Percentiles rank a stretch among this genome's conserved stretches.
phyloP scores from a whole-genome alignment of 1,140 invertebrate genomes.

The Oscheius sp. region DNA sequence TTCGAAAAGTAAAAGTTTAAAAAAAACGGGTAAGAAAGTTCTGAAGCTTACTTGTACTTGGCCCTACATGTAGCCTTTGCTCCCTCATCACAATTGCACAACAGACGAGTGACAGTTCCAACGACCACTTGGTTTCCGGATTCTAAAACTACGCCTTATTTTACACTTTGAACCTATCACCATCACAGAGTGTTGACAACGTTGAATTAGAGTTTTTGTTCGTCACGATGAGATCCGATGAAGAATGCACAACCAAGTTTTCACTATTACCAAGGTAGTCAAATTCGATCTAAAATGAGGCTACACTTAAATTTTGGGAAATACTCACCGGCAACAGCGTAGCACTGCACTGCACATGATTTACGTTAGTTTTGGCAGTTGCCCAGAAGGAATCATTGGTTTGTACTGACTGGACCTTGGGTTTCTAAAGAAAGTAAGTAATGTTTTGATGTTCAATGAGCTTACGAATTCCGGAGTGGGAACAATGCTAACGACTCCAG shows the following conservation, averaged over 20 bases:
- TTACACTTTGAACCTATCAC: background rate
- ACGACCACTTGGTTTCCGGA: background rate
- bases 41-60: no score
- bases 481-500: slow-evolving; percentile 6
- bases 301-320: background rate
- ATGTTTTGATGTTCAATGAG: background rate
- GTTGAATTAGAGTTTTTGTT: slow-evolving; percentile 5
- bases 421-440: background rate
- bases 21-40: no score
- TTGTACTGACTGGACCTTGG: background rate
- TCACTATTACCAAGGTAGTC: background rate
- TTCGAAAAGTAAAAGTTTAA: no score
- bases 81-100: slow-evolving; percentile 28
- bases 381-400: slow-evolving; percentile 24
- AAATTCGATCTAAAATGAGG: slow-evolving; percentile 6
- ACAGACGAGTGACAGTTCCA: background rate
- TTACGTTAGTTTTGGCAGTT: background rate
- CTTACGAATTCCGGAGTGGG: background rate
- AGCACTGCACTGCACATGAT: background rate
- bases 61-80: slow-evolving; percentile 8
- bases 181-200: background rate
- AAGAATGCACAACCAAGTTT: background rate
- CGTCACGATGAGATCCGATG: background rate
- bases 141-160: background rate
- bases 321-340: background rate